phyloP scores from a whole-genome alignment of 2,888 invertebrate species.

The Tenodera sinensis region DNA sequence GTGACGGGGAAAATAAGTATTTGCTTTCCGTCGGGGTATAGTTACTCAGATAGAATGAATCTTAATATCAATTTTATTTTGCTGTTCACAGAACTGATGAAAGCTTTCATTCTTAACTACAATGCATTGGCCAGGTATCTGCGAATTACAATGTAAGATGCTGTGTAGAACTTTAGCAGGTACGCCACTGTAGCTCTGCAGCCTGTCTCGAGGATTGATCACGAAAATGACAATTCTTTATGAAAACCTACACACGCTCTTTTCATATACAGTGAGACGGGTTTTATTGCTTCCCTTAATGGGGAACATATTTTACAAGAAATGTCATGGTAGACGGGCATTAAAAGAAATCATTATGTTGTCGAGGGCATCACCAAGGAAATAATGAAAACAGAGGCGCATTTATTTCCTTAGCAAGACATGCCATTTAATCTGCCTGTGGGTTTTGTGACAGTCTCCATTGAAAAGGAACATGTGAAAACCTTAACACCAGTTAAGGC shows the following conservation, averaged over 20 bases:
- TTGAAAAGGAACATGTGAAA: too few species aligned
- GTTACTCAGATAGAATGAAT: too few species aligned
- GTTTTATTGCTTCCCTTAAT: slow-evolving; percentile 30
- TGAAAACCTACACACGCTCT: slow-evolving; percentile 22
- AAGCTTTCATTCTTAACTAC: too few species aligned
- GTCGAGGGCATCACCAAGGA: not conserved
- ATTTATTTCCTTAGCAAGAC: not conserved
- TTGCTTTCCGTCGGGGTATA: too few species aligned
- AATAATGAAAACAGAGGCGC: not conserved
- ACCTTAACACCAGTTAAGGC: too few species aligned
- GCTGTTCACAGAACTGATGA: too few species aligned
- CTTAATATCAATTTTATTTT: too few species aligned
- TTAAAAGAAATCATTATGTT: slow-evolving; percentile 29
- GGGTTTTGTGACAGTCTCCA: not conserved
- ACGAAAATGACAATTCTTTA: slow-evolving; percentile 27
- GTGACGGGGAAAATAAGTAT: too few species aligned
- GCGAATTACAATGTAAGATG: not conserved
- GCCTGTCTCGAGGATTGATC: slow-evolving; percentile 20
- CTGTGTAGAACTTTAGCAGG: not conserved
- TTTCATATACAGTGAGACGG: slow-evolving; percentile 3
- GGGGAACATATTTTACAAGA: slow-evolving; percentile 31
- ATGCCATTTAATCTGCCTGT: not conserved
- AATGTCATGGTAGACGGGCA: slow-evolving; percentile 28
- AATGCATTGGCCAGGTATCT: too few species aligned
- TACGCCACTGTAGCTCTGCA: not conserved